phyloP scores from a whole-genome alignment of 1,140 invertebrate species.

The Trichonephila inaurata region DNA sequence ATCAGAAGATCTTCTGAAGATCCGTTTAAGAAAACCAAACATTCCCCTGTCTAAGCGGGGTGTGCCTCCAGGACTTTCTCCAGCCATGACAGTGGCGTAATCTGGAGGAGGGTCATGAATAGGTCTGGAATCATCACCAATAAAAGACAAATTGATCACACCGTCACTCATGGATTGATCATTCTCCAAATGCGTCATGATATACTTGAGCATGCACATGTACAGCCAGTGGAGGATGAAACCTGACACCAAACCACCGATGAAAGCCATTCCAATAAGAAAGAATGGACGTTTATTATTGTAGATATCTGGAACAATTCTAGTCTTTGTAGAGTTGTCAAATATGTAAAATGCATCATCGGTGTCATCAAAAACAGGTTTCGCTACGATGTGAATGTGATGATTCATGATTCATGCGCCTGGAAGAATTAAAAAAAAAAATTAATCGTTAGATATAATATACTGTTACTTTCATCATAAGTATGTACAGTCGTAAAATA shows the following conservation, averaged over 20 bases:
- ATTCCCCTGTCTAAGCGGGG: not conserved
- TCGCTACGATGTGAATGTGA: too few species aligned
- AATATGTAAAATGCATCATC: too few species aligned
- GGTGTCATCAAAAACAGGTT: too few species aligned
- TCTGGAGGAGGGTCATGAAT: not conserved
- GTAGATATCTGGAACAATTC: not conserved
- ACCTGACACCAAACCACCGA: not conserved
- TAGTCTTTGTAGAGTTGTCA: too few species aligned
- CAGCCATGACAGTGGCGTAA: not conserved
- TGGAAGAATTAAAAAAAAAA: too few species aligned
- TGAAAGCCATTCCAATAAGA: slow-evolving; percentile 8
- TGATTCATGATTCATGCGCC: too few species aligned
- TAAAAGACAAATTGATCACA: not conserved
- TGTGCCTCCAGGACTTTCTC: not conserved
- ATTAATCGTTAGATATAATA: too few species aligned
- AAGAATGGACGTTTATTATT: not conserved
- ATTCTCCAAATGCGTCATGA: not conserved
- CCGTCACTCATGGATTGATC: not conserved
- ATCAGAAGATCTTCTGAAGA: not conserved
- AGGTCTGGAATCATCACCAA: slow-evolving; percentile 30
- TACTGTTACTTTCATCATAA: too few species aligned
- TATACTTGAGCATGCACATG: not conserved
- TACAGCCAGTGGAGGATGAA: not conserved
- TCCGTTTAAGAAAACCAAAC: not conserved
- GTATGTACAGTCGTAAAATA: too few species aligned